A percentile compares a stretch with the other conserved stretches of the same genome.
phyloP scores from a whole-genome alignment of 2,797 vertebrate species.

The Tolypeutes matacus region DNA sequence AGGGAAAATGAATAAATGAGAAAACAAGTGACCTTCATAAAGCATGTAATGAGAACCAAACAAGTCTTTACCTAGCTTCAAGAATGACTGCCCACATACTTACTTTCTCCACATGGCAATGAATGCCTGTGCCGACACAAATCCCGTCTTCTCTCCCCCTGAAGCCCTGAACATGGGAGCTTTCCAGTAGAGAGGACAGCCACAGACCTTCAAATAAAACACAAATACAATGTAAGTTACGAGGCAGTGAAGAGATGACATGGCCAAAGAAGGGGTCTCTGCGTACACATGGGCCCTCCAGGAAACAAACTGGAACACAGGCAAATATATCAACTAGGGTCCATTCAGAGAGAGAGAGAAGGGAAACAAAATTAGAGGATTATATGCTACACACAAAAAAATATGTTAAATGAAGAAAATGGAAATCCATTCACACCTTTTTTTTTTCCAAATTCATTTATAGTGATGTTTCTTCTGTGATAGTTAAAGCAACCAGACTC shows the following conservation, averaged over 20 bases:
- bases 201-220: slow-evolving; percentile 91
- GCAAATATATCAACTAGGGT: neutral
- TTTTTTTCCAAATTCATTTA: slow-evolving; percentile 44
- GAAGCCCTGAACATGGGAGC: slow-evolving; percentile 95
- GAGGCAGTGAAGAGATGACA: slow-evolving; percentile 45
- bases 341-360: neutral
- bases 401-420: slow-evolving; percentile 46
- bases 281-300: neutral
- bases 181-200: slow-evolving; percentile 98
- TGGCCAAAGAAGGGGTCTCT: slow-evolving; percentile 8
- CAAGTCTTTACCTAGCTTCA: neutral
- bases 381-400: neutral
- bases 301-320: neutral
- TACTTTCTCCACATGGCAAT: slow-evolving; percentile 97
- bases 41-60: neutral
- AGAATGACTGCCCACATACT: slow-evolving; percentile 83
- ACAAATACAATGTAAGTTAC: slow-evolving; percentile 43
- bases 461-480: neutral
- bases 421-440: slow-evolving; percentile 39
- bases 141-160: slow-evolving; percentile 96
- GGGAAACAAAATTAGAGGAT: neutral
- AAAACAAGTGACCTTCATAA: slow-evolving; percentile 25
- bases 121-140: slow-evolving; percentile 95
- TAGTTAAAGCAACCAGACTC: slow-evolving; percentile 20
- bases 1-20: slow-evolving; percentile 51